These are phyloP conservation scores for Physocephala rufipes DNA, from an alignment of 2,888 invertebrate genomes.

Conservation along the genomic window DNA sequence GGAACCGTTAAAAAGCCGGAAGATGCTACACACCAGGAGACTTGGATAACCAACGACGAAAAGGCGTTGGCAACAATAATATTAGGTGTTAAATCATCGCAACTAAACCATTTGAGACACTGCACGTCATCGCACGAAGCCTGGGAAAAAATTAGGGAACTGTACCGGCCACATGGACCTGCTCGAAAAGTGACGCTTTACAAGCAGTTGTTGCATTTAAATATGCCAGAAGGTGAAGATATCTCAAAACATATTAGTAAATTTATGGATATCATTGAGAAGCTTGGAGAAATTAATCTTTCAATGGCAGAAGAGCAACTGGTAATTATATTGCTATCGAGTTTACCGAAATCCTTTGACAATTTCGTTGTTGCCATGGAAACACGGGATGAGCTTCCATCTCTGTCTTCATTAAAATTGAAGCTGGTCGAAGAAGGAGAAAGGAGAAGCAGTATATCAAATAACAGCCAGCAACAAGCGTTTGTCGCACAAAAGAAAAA, in stretches of 20 bases:
- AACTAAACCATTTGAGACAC: slow-evolving; percentile 20
- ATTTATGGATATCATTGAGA: slow-evolving; percentile 20
- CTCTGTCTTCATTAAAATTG: slow-evolving; percentile 28
- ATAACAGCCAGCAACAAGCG: too few species aligned
- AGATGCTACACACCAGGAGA: neutral
- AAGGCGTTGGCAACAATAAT: slow-evolving; percentile 23
- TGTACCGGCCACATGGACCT: slow-evolving; percentile 28
- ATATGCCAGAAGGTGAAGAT: slow-evolving; percentile 22
- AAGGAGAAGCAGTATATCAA: too few species aligned
- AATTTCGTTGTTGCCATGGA: slow-evolving; percentile 35
- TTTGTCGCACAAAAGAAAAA: slow-evolving; percentile 12
- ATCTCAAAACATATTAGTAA: slow-evolving; percentile 20
- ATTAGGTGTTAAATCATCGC: slow-evolving; percentile 14
- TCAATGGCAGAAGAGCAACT: neutral
- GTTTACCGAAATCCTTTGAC: slow-evolving; percentile 33
- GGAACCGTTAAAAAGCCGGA: neutral
- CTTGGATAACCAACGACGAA: slow-evolving; percentile 25
- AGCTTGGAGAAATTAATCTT: neutral
- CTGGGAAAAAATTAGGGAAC: slow-evolving; percentile 22
- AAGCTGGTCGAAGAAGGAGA: slow-evolving; percentile 35
- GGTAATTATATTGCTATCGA: slow-evolving; percentile 26
- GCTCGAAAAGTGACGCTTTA: slow-evolving; percentile 24
- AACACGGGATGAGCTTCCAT: slow-evolving; percentile 29
- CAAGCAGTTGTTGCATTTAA: slow-evolving; percentile 29
- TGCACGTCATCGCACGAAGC: slow-evolving; percentile 6